Conservation (phyloP, 2,888 invertebrate genomes). For the Gymnosoma rotundatum region DNA sequence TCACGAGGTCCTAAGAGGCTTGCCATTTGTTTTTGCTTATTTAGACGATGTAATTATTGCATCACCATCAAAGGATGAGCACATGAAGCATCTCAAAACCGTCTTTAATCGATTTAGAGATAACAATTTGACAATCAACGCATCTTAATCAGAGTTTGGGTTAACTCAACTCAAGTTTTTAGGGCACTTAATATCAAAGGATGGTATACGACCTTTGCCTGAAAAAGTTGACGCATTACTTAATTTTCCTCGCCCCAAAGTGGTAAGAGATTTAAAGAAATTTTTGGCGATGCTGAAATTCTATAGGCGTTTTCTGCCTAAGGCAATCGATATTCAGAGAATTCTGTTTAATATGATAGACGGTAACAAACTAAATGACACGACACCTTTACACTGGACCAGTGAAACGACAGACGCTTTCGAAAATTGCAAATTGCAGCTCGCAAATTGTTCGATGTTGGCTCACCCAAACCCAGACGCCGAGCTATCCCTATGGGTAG, state of each 20-base stretch:
- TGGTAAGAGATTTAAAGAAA: constrained; percentile 61
- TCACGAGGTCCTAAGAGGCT: too few relatives aligned
- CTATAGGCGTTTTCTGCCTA: constrained; percentile 55
- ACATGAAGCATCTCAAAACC: too few relatives aligned
- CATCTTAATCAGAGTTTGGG: too few relatives aligned
- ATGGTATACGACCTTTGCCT: constrained; percentile 40
- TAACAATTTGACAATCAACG: too few relatives aligned
- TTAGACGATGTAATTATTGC: constrained; percentile 45
- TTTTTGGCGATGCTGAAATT: constrained; percentile 71
- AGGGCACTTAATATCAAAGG: constrained; percentile 10
- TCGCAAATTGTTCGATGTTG: too few relatives aligned
- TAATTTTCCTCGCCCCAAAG: constrained; percentile 9
- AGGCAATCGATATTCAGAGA: too few relatives aligned
- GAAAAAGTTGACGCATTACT: constrained; percentile 29
- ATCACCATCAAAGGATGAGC: constrained; percentile 27
- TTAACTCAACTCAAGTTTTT: too few relatives aligned
- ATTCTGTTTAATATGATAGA: constrained; percentile 32
- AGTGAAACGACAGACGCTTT: constrained; percentile 26
- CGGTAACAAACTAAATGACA: constrained; percentile 53
- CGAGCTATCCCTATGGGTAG: too few relatives aligned
- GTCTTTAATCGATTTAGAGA: too few relatives aligned
- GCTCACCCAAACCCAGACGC: too few relatives aligned
- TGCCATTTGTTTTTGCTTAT: too few relatives aligned
- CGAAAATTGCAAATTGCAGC: background rate
- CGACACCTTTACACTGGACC: background rate